These are phyloP conservation scores for Umimayanthus chanpuru DNA, from an alignment of 92 coral and sea anemone genomes.

Conservation along the genomic window DNA sequence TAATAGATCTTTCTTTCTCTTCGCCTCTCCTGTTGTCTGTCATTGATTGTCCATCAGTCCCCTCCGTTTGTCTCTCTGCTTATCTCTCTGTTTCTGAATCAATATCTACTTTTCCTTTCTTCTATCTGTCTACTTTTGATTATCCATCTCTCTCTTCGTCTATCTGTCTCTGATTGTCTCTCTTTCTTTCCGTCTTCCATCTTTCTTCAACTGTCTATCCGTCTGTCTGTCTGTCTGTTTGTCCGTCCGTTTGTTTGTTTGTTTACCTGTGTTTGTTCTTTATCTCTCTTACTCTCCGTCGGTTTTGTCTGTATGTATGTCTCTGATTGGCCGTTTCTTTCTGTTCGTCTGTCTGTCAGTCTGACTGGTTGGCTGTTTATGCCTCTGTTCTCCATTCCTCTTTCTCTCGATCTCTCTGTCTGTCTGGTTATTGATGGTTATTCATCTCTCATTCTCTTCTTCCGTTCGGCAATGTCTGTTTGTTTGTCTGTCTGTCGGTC, in stretches of 20 bases:
- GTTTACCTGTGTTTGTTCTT: too few species aligned
- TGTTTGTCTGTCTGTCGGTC: neutral
- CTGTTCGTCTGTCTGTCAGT: neutral
- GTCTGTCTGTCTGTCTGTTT: neutral
- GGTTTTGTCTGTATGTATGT: too few species aligned
- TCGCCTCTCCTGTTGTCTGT: too few species aligned
- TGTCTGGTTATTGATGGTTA: neutral
- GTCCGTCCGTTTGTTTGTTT: neutral
- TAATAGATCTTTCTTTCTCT: too few species aligned
- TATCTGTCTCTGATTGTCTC: neutral
- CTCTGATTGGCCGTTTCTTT: neutral
- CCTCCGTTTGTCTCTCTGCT: too few species aligned
- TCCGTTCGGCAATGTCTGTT: neutral
- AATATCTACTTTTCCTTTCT: too few species aligned
- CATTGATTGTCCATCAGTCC: too few species aligned
- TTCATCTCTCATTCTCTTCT: neutral
- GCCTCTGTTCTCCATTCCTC: neutral
- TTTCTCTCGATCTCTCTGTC: neutral
- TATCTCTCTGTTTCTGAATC: too few species aligned
- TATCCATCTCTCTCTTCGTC: neutral
- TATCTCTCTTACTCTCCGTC: too few species aligned
- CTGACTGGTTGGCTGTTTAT: neutral
- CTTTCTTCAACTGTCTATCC: neutral
- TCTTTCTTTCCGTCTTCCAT: neutral
- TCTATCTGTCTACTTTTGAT: neutral